phyloP scores from a whole-genome alignment of 2,888 invertebrate species.

The Eucriotettix oculatus region DNA sequence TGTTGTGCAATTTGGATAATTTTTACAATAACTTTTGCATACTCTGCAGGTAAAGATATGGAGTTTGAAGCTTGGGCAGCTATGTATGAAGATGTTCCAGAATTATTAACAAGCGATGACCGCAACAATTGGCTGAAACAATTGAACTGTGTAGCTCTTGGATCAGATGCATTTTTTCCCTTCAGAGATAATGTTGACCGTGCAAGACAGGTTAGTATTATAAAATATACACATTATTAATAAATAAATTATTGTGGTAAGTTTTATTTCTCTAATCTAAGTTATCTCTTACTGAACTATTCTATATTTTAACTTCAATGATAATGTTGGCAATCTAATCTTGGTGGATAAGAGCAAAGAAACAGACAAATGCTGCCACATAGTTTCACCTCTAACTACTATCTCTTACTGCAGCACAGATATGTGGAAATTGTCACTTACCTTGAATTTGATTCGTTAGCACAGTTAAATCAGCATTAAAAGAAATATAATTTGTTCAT shows the following conservation, averaged over 20 bases:
- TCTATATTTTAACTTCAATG: not conserved
- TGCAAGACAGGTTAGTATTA: slow-evolving; percentile 54
- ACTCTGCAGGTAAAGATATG: slow-evolving; percentile 54
- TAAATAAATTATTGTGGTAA: too few species aligned
- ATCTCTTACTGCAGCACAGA: too few species aligned
- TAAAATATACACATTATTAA: too few species aligned
- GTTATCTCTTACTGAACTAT: not conserved
- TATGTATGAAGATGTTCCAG: slow-evolving; percentile 58
- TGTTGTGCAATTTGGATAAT: not conserved
- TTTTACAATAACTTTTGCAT: not conserved
- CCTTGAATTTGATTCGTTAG: too few species aligned
- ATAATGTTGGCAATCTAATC: too few species aligned
- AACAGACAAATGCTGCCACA: too few species aligned
- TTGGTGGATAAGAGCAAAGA: too few species aligned
- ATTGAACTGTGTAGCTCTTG: slow-evolving; percentile 64
- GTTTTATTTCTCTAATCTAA: too few species aligned
- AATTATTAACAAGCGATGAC: slow-evolving; percentile 48
- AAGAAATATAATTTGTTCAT: too few species aligned
- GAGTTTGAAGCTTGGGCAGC: slow-evolving; percentile 54
- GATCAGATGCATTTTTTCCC: slow-evolving; percentile 97
- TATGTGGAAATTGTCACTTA: too few species aligned
- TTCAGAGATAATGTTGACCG: slow-evolving; percentile 95
- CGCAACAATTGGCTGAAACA: slow-evolving; percentile 48
- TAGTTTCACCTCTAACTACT: too few species aligned
- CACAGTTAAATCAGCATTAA: too few species aligned